Evolutionary conservation across 2,113 vertebrate species (phyloP).

Genomic region (Phaethornis superciliosus): DNA sequence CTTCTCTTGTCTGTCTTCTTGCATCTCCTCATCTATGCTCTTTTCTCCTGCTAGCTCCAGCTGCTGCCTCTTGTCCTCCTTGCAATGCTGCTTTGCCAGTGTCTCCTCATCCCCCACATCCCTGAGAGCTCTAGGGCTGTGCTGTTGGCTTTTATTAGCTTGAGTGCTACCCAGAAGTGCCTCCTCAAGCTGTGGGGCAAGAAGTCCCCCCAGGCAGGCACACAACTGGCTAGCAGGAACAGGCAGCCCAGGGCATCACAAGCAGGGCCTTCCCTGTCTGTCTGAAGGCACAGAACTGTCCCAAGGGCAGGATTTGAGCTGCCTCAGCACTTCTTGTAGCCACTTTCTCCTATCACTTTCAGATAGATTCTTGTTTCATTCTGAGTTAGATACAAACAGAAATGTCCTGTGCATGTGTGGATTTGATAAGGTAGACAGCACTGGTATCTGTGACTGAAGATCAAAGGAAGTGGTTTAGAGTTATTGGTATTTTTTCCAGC

Average conservation of each 20-base stretch:
- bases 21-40: background rate
- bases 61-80: background rate
- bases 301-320: background rate
- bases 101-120: background rate
- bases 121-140: fast-evolving
- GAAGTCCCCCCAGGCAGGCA: background rate
- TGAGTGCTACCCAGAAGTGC: background rate
- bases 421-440: background rate
- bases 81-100: background rate
- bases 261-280: background rate
- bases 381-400: background rate
- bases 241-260: background rate
- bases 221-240: background rate
- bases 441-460: background rate
- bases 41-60: background rate
- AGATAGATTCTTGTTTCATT: background rate
- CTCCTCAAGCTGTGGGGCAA: fast-evolving
- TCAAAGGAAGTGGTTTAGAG: background rate
- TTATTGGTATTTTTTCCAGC: background rate
- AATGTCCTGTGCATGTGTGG: background rate
- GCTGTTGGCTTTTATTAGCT: background rate
- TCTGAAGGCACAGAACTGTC: background rate
- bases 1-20: background rate
- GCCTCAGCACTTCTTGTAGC: background rate
- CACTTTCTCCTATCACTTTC: background rate